Conservation (phyloP, 2,113 vertebrate genomes). For the Syngnathoides biaculeatus region DNA sequence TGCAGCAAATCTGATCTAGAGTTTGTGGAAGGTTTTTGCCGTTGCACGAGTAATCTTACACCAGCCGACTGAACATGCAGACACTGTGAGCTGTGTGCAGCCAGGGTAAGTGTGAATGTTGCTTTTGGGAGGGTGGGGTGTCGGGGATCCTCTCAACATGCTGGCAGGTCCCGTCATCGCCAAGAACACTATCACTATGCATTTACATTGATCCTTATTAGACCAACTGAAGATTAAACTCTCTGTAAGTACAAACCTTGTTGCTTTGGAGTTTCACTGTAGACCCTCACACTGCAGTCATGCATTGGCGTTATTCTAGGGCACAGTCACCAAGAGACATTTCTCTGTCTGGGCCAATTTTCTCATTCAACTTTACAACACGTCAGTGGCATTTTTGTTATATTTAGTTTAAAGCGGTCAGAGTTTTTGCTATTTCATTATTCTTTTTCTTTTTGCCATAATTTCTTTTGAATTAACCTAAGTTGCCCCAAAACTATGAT, state of each 20-base stretch:
- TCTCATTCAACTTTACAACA: conserved; percentile 24
- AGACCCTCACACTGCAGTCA: conserved; percentile 23
- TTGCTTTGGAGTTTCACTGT: conserved; percentile 23
- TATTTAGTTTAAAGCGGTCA: conserved; percentile 20
- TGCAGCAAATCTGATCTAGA: conserved; percentile 44
- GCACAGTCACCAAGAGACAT: conserved; percentile 37
- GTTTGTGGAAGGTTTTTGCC: conserved; percentile 36
- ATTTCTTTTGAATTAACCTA: conserved; percentile 23
- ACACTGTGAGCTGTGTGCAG: conserved; percentile 15
- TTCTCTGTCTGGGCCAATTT: conserved; percentile 29
- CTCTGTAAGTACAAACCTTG: conserved; percentile 38
- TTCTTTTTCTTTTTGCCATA: conserved; percentile 11
- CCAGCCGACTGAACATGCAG: conserved; percentile 13
- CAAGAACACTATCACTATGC: conserved; percentile 64
- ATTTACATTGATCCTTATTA: conserved; percentile 75
- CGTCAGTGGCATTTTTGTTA: conserved; percentile 17
- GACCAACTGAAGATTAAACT: conserved; percentile 58
- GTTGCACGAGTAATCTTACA: conserved; percentile 45
- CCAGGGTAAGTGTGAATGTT: conserved; percentile 30
- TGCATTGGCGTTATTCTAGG: conserved; percentile 45
- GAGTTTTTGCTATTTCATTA: conserved; percentile 9
- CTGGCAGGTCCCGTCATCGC: conserved; percentile 56
- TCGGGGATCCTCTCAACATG: conserved; percentile 57
- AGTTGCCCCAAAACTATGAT: background rate
- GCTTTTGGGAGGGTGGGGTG: conserved; percentile 42